Base-by-base conservation (phyloP, 2,113 vertebrate species). In the Bothrops jararaca region DNA sequence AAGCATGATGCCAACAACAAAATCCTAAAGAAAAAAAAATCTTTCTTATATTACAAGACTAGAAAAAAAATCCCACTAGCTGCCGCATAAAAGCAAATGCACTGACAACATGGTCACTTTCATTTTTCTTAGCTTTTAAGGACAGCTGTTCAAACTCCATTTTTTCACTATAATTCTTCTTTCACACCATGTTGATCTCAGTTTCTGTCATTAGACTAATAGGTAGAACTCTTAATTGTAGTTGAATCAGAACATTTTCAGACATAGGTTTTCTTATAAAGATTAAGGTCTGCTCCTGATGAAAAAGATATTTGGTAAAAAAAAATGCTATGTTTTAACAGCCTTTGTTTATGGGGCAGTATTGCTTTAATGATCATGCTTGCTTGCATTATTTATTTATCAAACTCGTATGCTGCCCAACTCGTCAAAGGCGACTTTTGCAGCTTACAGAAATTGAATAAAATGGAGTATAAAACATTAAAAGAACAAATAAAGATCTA, bases 101-200 rank as follows among this genome's bases (percentile, higher is more conserved):
- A 0, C 89, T 94, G 89, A 94, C 96, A 95, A 69, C 1, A 4
- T 48, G 95, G 93, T 90, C 95, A 96, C 93, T 93, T 54, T 39
- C 29, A 88, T 96, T 91, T 91, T 34, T 95, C 92, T 92, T 11
- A 0, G 93, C 85, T 94, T 29, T 29, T 93, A n/a, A 86, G 8
- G 34, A 94, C 94, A 91, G 50, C 92, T 2, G 94, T 94, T 95
- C 95, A 23, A 92, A 89, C 86, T 89, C 91, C 3, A 0, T 92
- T 97, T 95, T 93, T 12, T 50, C 64, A 64, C 94, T 90, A 60
- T 0, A 5, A 89, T 95, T 94, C 58, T 90, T 94, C 95, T 96
- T 95, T 89, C 91, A 96, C 95, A 91, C 90, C 50, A 85, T 91
- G 88, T 80, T 95, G 88, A 96, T 96, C 96, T 96, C 50, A 64